phyloP scores from a whole-genome alignment of 2,797 vertebrate species.

The Acanthurus leucopareius region DNA sequence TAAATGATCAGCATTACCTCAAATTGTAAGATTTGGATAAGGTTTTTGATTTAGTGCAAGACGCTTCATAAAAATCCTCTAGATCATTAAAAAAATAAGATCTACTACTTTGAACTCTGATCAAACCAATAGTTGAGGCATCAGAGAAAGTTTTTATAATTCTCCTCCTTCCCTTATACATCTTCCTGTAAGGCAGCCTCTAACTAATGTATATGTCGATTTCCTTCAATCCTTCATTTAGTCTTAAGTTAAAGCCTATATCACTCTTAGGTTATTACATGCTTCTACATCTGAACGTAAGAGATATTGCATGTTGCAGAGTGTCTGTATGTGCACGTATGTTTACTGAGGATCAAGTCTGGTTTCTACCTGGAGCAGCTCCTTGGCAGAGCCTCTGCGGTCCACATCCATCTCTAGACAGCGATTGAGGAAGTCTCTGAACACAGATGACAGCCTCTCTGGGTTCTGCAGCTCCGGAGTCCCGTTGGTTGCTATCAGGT shows the following conservation, averaged over 20 bases:
- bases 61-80: too few species aligned
- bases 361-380: slow-evolving; percentile 93
- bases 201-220: background rate
- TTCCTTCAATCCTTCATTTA: background rate
- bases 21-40: background rate
- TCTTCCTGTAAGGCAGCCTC: background rate
- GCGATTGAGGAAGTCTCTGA: slow-evolving; percentile 97
- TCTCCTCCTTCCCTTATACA: background rate
- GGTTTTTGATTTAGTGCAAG: too few species aligned
- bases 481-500: slow-evolving; percentile 98
- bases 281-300: slow-evolving; percentile 45
- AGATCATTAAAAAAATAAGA: background rate
- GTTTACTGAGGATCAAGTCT: background rate
- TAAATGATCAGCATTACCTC: background rate
- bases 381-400: slow-evolving; percentile 96
- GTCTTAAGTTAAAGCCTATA: background rate
- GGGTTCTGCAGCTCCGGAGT: slow-evolving; percentile 98
- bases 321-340: background rate
- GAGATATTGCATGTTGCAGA: background rate
- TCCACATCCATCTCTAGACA: slow-evolving; percentile 99
- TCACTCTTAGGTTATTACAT: background rate
- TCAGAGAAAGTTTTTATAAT: background rate
- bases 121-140: background rate
- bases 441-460: slow-evolving; percentile 96
- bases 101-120: background rate